Evolutionary conservation across 1,140 invertebrate species (phyloP).

Genomic region (Pinna nobilis): DNA sequence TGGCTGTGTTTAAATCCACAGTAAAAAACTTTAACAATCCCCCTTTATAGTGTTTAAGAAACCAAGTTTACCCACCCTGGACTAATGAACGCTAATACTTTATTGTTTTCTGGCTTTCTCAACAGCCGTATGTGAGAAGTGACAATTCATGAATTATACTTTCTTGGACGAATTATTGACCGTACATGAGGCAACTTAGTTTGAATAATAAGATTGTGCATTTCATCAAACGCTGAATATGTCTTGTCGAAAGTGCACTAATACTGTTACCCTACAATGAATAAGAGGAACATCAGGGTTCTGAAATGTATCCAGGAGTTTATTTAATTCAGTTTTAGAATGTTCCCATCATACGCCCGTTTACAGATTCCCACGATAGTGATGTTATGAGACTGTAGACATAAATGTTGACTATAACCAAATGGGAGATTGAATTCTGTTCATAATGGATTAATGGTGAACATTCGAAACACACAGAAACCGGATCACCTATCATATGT

Average conservation of each 20-base stretch:
- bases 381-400: background rate
- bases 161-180: background rate
- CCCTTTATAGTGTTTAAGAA: background rate
- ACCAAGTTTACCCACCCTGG: background rate
- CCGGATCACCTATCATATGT: background rate
- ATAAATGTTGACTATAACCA: background rate
- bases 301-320: background rate
- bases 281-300: background rate
- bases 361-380: background rate
- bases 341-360: background rate
- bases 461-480: background rate
- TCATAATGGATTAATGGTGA: background rate
- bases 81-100: no score
- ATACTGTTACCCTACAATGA: conserved; percentile 15
- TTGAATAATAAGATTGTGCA: background rate
- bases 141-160: background rate
- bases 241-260: background rate
- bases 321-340: background rate
- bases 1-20: no score
- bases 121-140: background rate
- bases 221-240: conserved; percentile 1
- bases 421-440: background rate
- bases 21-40: no score
- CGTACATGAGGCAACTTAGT: background rate
- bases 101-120: no score